These are phyloP conservation scores for Agriopis marginaria DNA, from an alignment of 2,888 invertebrate species.

Conservation along the genomic window DNA sequence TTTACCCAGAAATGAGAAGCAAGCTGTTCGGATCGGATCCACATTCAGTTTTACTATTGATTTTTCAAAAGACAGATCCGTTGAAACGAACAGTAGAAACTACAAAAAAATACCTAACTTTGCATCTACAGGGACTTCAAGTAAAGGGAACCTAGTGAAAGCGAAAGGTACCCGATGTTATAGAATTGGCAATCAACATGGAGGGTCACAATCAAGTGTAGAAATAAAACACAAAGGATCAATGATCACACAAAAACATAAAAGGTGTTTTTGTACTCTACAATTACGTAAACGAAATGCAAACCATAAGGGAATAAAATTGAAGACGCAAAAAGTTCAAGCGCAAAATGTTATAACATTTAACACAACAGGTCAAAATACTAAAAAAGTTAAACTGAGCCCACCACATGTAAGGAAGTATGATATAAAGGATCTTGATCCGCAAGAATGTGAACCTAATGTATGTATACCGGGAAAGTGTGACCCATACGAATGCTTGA, in stretches of 20 bases:
- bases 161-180: not conserved
- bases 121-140: not conserved
- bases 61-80: slow-evolving; percentile 45
- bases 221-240: slow-evolving; percentile 3
- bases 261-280: slow-evolving; percentile 8
- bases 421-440: not conserved
- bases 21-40: slow-evolving; percentile 54
- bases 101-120: not conserved
- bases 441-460: slow-evolving; percentile 5
- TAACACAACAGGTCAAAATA: slow-evolving; percentile 31
- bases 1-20: slow-evolving; percentile 23
- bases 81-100: not conserved
- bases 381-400: not conserved
- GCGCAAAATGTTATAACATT: not conserved
- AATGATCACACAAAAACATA: not conserved
- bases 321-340: not conserved
- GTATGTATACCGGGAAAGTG: slow-evolving; percentile 52
- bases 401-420: not conserved
- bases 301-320: not conserved
- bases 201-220: not conserved
- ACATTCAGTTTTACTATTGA: slow-evolving; percentile 53
- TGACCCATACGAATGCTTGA: slow-evolving; percentile 7
- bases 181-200: not conserved
- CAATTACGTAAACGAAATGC: not conserved
- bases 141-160: not conserved